phyloP scores from a whole-genome alignment of 2,888 invertebrate genomes.

The Chymomyza amoena region DNA sequence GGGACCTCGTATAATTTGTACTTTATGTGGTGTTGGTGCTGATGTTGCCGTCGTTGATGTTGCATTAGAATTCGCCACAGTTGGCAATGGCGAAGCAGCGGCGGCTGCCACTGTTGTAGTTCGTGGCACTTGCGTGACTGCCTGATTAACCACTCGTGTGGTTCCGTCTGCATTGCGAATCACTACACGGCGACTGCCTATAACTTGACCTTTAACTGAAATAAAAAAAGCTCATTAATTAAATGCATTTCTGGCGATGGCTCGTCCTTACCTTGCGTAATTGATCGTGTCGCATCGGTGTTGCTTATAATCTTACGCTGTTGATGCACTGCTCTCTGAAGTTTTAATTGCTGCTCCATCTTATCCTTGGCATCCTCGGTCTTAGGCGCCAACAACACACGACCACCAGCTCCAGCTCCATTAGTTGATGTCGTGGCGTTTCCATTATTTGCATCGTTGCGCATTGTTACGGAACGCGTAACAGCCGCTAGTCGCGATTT shows the following conservation, averaged over 20 bases:
- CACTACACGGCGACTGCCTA: slow-evolving; percentile 77
- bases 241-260: background rate
- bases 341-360: slow-evolving; percentile 92
- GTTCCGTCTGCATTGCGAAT: slow-evolving; percentile 82
- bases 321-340: slow-evolving; percentile 93
- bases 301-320: slow-evolving; percentile 85
- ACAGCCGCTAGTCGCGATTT: slow-evolving; percentile 78
- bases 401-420: slow-evolving; percentile 54
- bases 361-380: slow-evolving; percentile 89
- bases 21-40: slow-evolving; percentile 84
- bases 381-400: slow-evolving; percentile 79
- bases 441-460: slow-evolving; percentile 82
- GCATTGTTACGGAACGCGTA: slow-evolving; percentile 83
- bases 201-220: slow-evolving; percentile 67
- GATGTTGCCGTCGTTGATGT: slow-evolving; percentile 82
- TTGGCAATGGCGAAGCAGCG: slow-evolving; percentile 79
- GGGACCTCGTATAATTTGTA: slow-evolving; percentile 93
- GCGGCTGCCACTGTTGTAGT: slow-evolving; percentile 82
- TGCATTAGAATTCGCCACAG: slow-evolving; percentile 67
- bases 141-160: slow-evolving; percentile 83
- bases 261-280: slow-evolving; percentile 51
- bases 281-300: slow-evolving; percentile 48
- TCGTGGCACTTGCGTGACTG: slow-evolving; percentile 80
- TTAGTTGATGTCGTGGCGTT: slow-evolving; percentile 53
- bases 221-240: background rate